phyloP scores from a whole-genome alignment of 1,140 invertebrate genomes.

The Apis mellifera region DNA sequence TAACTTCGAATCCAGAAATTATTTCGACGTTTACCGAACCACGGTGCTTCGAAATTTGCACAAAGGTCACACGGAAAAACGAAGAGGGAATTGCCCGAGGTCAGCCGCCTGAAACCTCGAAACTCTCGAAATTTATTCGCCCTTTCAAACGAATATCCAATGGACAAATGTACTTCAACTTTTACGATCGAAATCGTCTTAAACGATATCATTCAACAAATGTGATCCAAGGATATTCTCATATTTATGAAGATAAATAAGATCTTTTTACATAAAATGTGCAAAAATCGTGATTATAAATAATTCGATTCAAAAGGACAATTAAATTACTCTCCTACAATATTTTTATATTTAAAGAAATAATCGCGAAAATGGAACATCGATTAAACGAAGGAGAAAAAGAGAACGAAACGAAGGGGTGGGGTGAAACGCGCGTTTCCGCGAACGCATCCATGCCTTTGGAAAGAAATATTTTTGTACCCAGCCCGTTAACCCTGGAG shows the following conservation, averaged over 20 bases:
- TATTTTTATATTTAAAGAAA: neutral
- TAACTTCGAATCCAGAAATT: constrained; percentile 34
- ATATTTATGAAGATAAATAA: no score
- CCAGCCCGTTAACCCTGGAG: constrained; percentile 27
- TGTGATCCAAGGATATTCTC: no score
- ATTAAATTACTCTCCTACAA: no score
- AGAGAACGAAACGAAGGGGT: neutral
- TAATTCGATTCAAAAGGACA: neutral
- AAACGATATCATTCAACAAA: no score
- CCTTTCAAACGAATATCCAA: neutral
- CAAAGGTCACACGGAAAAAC: constrained; percentile 35
- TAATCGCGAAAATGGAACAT: constrained; percentile 22
- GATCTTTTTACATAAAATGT: no score
- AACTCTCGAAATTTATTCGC: constrained; percentile 24
- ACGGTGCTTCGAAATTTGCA: constrained; percentile 4
- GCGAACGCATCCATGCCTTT: constrained; percentile 33
- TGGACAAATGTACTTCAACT: neutral
- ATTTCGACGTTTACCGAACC: constrained; percentile 24
- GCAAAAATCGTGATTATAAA: no score
- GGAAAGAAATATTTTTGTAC: constrained; percentile 46
- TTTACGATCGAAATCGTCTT: neutral
- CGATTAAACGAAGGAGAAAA: constrained; percentile 16
- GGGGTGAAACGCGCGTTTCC: constrained; percentile 19
- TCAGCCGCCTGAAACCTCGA: constrained; percentile 8
- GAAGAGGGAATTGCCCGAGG: constrained; percentile 18